Base-by-base conservation (phyloP, 2,888 invertebrate genomes). In the Frankliniella intonsa region DNA sequence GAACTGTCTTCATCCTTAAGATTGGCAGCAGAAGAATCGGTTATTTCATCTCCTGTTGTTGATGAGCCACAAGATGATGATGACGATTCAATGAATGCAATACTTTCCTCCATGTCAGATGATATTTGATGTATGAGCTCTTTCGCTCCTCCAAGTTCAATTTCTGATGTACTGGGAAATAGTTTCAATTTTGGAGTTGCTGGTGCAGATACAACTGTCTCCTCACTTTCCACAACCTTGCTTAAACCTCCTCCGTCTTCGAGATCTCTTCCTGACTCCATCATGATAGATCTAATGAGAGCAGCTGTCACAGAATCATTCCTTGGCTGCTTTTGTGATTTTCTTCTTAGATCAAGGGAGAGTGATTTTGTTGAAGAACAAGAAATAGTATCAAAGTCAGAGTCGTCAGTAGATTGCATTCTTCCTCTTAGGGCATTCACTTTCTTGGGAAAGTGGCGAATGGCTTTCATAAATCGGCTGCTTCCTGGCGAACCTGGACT, bases 41-140 rank as follows among this genome's bases (percentile, higher is more conserved):
- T 83, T 3, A 81, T 76, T 49, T 83, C 82, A n/a, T 81, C 83
- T 25, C 82, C 83, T 49, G 83, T 82, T 17, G 69, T 80, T 17
- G 83, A 83, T 69, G 80, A 76, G 22, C 81, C 83, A 81, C 82
- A 81, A 19, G 83, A 83, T 14, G 83, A 82, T 11, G 81, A 83
- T 80, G 83, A 83, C n/a, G 80, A 80, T 62, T 51, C 51, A 27
- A 81, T 38, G 38, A 55, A 55, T 38, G 50, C 55, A 81, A 81
- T 62, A 38, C 81, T 51, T 81, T 81, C 81, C 55, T 81, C 81
- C n/a, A 19, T 62, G 25, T 55, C 62, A 50, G 81, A 81, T 9
- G 69, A 76, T 76, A 76, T 76, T 76, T 76, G 69, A 25, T 76
- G 69, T 25, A 76, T 76, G 25, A 76, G 69, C 12, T 76, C 69